Conservation (phyloP, 1,140 invertebrate species). For the Microplitis demolitor region DNA sequence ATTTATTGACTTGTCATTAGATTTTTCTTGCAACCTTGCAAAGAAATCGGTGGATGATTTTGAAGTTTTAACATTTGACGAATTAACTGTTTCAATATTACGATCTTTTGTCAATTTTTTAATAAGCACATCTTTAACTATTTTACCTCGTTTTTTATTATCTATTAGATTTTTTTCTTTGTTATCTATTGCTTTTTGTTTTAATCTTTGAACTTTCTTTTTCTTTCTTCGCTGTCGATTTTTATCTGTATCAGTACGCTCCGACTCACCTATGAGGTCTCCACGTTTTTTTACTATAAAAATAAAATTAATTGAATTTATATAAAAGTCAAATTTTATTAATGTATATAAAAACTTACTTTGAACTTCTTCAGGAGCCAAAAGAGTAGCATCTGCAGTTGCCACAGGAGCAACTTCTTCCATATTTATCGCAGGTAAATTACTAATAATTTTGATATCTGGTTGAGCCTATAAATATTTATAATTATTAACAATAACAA, state of each 20-base stretch:
- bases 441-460: slow-evolving; percentile 90
- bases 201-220: slow-evolving; percentile 75
- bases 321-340: slow-evolving; percentile 15
- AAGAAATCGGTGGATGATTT: slow-evolving; percentile 87
- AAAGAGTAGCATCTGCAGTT: slow-evolving; percentile 79
- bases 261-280: slow-evolving; percentile 78
- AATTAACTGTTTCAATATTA: slow-evolving; percentile 67
- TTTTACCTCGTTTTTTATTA: slow-evolving; percentile 55
- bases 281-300: slow-evolving; percentile 74
- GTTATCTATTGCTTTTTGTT: slow-evolving; percentile 61
- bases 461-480: slow-evolving; percentile 68
- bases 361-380: slow-evolving; percentile 95
- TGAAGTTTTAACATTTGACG: slow-evolving; percentile 62
- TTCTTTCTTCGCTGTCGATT: slow-evolving; percentile 88
- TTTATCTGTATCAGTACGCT: slow-evolving; percentile 85
- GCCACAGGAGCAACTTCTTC: slow-evolving; percentile 94
- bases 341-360: slow-evolving; percentile 52
- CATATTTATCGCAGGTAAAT: slow-evolving; percentile 88
- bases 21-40: slow-evolving; percentile 75
- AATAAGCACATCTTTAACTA: slow-evolving; percentile 32
- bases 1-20: slow-evolving; percentile 6
- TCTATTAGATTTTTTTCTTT: slow-evolving; percentile 61
- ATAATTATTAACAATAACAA: slow-evolving; percentile 12
- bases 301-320: slow-evolving; percentile 23
- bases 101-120: slow-evolving; percentile 68